These are phyloP conservation scores for Nephrotoma flavescens DNA, from an alignment of 2,888 invertebrate species.

Conservation along the genomic window DNA sequence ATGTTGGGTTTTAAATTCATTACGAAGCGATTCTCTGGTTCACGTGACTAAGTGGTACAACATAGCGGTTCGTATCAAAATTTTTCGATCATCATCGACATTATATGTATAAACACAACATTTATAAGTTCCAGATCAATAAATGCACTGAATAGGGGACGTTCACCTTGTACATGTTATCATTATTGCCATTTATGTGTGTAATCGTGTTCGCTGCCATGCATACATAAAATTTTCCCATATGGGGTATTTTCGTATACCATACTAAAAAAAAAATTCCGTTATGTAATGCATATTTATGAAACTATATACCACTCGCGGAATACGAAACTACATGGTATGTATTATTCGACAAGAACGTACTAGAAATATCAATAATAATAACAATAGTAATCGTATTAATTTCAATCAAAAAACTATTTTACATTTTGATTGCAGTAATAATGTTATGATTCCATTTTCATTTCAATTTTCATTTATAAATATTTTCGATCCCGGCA, in stretches of 20 bases:
- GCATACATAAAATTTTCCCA: not conserved
- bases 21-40: not conserved
- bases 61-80: not conserved
- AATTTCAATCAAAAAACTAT: not conserved
- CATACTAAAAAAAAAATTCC: not conserved
- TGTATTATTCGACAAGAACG: not conserved
- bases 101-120: not conserved
- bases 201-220: not conserved
- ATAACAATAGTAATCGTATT: not conserved
- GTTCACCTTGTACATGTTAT: not conserved
- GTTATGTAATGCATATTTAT: not conserved
- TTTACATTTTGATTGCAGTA: not conserved
- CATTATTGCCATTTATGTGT: not conserved
- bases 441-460: not conserved
- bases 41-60: not conserved
- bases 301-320: not conserved
- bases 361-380: not conserved
- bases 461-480: not conserved
- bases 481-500: not conserved
- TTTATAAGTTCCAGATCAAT: not conserved
- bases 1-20: not conserved
- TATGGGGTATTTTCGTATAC: not conserved
- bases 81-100: not conserved
- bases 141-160: not conserved
- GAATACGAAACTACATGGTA: not conserved